phyloP scores from a whole-genome alignment of 2,797 vertebrate species.

The Acanthornis magna region DNA sequence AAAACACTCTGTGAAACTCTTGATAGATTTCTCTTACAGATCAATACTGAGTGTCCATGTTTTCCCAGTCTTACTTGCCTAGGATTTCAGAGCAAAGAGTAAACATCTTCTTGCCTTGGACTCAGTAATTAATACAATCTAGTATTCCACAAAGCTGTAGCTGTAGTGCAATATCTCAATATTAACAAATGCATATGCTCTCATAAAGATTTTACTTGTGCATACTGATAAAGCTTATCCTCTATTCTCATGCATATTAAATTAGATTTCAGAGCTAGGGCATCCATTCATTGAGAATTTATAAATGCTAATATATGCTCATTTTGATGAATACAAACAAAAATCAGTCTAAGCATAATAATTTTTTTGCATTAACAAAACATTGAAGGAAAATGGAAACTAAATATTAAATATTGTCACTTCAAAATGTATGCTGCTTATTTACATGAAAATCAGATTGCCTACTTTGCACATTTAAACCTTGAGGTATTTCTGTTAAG shows the following conservation, averaged over 20 bases:
- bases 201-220: conserved; percentile 43
- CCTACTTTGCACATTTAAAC: not conserved
- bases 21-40: not conserved
- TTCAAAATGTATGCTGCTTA: conserved; percentile 1
- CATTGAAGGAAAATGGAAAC: conserved; percentile 31
- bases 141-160: not conserved
- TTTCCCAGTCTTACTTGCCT: not conserved
- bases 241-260: conserved; percentile 50
- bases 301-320: conserved; percentile 66
- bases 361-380: conserved; percentile 47
- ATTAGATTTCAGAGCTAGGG: conserved; percentile 51
- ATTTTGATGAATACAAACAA: conserved; percentile 63
- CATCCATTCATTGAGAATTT: conserved; percentile 48
- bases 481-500: not conserved
- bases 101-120: not conserved
- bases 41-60: not conserved
- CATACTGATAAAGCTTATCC: conserved; percentile 48
- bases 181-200: conserved; percentile 20
- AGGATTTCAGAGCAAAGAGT: not conserved
- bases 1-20: not conserved
- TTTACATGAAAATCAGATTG: conserved; percentile 36
- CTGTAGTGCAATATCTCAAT: not conserved
- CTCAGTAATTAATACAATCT: not conserved
- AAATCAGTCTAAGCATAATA: conserved; percentile 50
- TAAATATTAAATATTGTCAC: conserved; percentile 28